phyloP scores from a whole-genome alignment of 2,888 invertebrate genomes.

The Ennomos fuscantarius region DNA sequence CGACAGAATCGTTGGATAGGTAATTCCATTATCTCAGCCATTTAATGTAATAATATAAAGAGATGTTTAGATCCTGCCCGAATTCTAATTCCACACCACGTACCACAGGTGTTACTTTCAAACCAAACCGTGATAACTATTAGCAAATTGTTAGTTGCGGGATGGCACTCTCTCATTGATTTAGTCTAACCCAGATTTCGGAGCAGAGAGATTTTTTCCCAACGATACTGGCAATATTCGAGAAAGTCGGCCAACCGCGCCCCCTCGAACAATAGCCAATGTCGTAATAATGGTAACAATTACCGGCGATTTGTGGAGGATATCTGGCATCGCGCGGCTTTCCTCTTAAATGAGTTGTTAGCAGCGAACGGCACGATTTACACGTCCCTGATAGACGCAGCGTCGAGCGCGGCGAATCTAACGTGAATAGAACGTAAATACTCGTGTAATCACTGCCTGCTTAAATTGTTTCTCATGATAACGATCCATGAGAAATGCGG shows the following conservation, averaged over 20 bases:
- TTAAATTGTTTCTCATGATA: constrained; percentile 44
- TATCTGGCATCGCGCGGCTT: constrained; percentile 54
- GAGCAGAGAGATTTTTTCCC: constrained; percentile 44
- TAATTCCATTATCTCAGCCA: constrained; percentile 25
- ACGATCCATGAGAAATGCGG: constrained; percentile 38
- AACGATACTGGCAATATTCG: constrained; percentile 34
- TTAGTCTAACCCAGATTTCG: constrained; percentile 57
- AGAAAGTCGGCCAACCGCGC: constrained; percentile 61
- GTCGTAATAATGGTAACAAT: constrained; percentile 65
- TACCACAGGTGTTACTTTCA: constrained; percentile 24
- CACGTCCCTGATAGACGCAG: constrained; percentile 49
- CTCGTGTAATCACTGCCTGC: constrained; percentile 35
- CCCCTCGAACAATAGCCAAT: constrained; percentile 60
- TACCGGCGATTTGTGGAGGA: constrained; percentile 56
- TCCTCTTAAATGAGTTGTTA: constrained; percentile 46
- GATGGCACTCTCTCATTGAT: constrained; percentile 51
- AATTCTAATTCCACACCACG: constrained; percentile 8
- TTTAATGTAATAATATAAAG: neutral
- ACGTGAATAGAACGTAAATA: constrained; percentile 42
- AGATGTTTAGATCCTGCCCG: neutral
- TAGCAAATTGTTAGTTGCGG: constrained; percentile 22
- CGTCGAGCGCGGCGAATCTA: constrained; percentile 24
- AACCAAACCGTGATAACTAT: constrained; percentile 27
- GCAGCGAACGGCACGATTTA: constrained; percentile 50
- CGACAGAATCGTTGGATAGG: constrained; percentile 3